phyloP scores from a whole-genome alignment of 2,888 invertebrate species.

The Syritta pipiens region DNA sequence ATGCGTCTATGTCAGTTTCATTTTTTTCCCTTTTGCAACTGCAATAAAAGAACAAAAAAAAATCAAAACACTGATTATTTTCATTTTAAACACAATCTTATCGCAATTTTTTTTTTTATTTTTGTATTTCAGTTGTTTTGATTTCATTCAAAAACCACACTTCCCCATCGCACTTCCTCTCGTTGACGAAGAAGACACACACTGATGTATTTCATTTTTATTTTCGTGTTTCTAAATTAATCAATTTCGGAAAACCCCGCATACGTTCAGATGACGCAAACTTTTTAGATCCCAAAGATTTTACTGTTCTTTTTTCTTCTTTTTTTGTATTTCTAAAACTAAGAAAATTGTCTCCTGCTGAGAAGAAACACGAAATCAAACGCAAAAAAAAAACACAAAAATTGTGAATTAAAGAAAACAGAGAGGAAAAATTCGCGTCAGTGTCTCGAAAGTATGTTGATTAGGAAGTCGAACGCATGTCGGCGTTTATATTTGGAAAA shows the following conservation, averaged over 20 bases:
- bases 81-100: background rate
- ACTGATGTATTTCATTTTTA: background rate
- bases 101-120: background rate
- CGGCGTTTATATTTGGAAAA: conserved; percentile 14
- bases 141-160: too few relatives aligned
- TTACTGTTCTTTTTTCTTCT: conserved; percentile 8
- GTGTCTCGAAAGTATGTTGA: conserved; percentile 9
- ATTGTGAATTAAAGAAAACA: conserved; percentile 22
- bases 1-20: conserved; percentile 26
- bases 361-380: conserved; percentile 36
- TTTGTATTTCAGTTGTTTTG: too few relatives aligned
- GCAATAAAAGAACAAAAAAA: conserved; percentile 27
- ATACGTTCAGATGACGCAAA: conserved; percentile 58
- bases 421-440: conserved; percentile 44
- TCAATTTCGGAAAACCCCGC: conserved; percentile 62
- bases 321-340: conserved; percentile 29
- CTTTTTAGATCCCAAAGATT: too few relatives aligned
- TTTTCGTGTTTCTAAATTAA: conserved; percentile 49
- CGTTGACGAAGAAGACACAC: background rate
- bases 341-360: conserved; percentile 66
- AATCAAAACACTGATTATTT: background rate
- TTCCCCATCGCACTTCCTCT: too few relatives aligned
- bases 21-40: conserved; percentile 34
- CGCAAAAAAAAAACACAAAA: background rate
- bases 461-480: conserved; percentile 47